Evolutionary conservation across 2,797 vertebrate species (phyloP).

Genomic region (Amblyraja radiata): DNA sequence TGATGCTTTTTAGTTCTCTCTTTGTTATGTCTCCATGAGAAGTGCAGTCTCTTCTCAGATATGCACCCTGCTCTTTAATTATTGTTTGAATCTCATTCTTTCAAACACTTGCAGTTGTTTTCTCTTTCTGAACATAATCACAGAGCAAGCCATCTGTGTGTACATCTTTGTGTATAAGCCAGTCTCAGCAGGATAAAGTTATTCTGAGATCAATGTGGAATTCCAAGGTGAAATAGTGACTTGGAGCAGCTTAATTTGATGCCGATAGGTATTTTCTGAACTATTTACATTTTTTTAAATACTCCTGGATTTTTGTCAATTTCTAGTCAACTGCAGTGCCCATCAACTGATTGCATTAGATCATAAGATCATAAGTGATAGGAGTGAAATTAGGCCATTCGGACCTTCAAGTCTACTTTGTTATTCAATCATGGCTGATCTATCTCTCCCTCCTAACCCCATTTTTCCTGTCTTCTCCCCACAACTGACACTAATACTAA

Average conservation of each 20-base stretch:
- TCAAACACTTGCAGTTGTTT: neutral
- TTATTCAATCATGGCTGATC: no score
- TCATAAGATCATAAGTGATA: no score
- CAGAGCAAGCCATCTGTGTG: no score
- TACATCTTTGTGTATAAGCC: neutral
- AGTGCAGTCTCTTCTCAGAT: neutral
- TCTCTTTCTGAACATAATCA: neutral
- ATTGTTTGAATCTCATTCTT: conserved; percentile 18
- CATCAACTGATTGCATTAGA: neutral
- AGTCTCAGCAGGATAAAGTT: neutral
- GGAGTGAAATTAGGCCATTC: no score
- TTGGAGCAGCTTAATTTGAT: neutral
- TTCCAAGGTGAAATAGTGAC: neutral
- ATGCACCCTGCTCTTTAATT: neutral
- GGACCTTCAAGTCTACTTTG: no score
- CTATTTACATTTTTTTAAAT: neutral
- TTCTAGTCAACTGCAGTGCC: neutral
- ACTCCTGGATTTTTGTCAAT: neutral
- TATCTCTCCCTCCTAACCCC: no score
- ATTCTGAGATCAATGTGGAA: neutral
- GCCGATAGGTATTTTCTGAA: neutral
- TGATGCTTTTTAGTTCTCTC: neutral
- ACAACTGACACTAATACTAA: no score
- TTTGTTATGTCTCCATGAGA: conserved; percentile 6
- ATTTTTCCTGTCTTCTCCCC: no score